Conservation (phyloP, 2,797 vertebrate species). For the Pampus argenteus region DNA sequence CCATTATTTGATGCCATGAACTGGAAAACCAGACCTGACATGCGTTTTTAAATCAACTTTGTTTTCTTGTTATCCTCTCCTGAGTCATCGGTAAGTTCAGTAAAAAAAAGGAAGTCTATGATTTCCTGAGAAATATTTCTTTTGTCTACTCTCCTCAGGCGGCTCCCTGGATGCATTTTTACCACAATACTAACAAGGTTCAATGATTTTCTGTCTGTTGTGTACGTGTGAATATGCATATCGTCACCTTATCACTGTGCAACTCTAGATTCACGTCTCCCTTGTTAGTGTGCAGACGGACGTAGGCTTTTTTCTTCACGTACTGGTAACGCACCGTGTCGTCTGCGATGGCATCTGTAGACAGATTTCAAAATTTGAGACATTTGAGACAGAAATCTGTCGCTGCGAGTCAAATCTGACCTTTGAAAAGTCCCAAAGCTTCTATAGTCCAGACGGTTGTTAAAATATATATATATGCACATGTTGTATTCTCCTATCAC, state of each 20-base stretch:
- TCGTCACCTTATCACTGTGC: slow-evolving; percentile 93
- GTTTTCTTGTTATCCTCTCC: background rate
- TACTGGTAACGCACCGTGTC: slow-evolving; percentile 93
- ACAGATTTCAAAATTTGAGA: too few species aligned
- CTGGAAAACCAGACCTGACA: background rate
- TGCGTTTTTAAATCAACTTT: background rate
- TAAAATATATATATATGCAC: slow-evolving; percentile 7
- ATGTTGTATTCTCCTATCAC: background rate
- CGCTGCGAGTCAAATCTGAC: slow-evolving; percentile 24
- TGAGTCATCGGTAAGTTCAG: background rate
- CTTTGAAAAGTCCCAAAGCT: slow-evolving; percentile 24
- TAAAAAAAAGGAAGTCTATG: background rate
- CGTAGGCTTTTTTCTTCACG: slow-evolving; percentile 97
- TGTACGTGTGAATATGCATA: background rate
- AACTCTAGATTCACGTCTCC: slow-evolving; percentile 95
- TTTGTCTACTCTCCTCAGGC: background rate
- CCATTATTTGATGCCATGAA: background rate
- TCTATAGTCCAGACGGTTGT: slow-evolving; percentile 9
- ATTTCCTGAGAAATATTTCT: background rate
- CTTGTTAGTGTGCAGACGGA: slow-evolving; percentile 93
- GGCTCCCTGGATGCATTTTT: background rate
- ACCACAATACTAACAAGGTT: fast-evolving
- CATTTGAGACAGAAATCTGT: too few species aligned
- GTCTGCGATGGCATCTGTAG: slow-evolving; percentile 91
- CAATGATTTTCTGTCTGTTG: background rate